A percentile compares a stretch with the other conserved stretches of the same genome.
Conservation (phyloP, 2,113 vertebrate genomes). For the Spheniscus mendiculus region DNA sequence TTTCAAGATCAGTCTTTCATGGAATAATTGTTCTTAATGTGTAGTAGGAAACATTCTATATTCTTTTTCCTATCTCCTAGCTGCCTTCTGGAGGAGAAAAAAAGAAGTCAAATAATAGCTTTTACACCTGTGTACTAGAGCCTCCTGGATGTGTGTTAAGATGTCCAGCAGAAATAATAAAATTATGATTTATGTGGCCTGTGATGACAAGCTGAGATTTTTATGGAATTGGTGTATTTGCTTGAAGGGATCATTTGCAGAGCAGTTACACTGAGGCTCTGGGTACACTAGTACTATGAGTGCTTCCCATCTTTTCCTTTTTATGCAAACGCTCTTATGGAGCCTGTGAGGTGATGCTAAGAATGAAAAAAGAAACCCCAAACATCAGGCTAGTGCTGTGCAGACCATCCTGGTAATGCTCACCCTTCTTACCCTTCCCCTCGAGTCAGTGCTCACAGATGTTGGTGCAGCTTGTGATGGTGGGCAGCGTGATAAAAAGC, state of each 20-base stretch:
- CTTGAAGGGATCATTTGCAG: neutral
- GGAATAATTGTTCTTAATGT: neutral
- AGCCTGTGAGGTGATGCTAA: neutral
- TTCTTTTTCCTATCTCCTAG: neutral
- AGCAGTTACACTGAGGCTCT: neutral
- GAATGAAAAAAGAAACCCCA: neutral
- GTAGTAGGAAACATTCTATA: neutral
- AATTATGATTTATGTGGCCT: neutral
- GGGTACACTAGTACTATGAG: neutral
- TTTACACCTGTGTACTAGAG: neutral
- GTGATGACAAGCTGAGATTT: neutral
- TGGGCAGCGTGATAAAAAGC: neutral
- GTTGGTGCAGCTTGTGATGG: neutral
- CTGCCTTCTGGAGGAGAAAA: neutral
- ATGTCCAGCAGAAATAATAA: neutral
- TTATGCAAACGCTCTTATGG: neutral
- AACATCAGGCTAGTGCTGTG: neutral
- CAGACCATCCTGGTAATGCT: neutral
- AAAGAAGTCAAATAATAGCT: neutral
- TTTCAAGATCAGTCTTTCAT: constrained; percentile 30
- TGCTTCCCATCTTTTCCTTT: neutral
- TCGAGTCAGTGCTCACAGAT: accelerated
- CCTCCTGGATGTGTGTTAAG: neutral
- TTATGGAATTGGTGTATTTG: neutral
- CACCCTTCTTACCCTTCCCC: neutral